Percentiles rank a stretch among this genome's conserved stretches.
These are phyloP conservation scores for Pogonophryne albipinna DNA, from an alignment of 2,797 vertebrate species.

Conservation along the genomic window DNA sequence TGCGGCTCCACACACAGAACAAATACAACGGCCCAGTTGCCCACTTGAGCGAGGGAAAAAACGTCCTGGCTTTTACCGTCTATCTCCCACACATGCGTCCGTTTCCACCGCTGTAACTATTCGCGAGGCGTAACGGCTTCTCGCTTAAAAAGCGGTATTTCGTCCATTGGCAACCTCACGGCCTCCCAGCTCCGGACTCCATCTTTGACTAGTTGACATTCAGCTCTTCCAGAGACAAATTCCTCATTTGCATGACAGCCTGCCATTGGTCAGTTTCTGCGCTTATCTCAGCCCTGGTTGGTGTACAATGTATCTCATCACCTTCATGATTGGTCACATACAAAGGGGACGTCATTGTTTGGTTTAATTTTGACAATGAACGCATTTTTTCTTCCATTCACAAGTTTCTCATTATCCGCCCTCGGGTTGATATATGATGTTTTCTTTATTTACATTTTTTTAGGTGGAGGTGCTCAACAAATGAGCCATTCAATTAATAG, in stretches of 20 bases:
- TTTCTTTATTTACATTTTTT: slow-evolving; percentile 32
- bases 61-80: slow-evolving; percentile 31
- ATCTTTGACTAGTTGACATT: slow-evolving; percentile 99
- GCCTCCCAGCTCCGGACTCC: slow-evolving; percentile 92
- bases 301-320: slow-evolving; percentile 83
- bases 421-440: slow-evolving; percentile 78
- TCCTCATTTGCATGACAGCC: slow-evolving; percentile 88
- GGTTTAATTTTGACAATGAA: slow-evolving; percentile 97
- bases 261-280: slow-evolving; percentile 83
- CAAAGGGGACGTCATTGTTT: slow-evolving; percentile 79
- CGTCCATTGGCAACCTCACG: slow-evolving; percentile 88
- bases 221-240: slow-evolving; percentile 91
- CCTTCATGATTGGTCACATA: slow-evolving; percentile 83
- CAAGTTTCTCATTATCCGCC: slow-evolving; percentile 90
- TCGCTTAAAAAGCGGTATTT: slow-evolving; percentile 65
- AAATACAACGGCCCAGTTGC: slow-evolving; percentile 56
- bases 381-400: slow-evolving; percentile 94
- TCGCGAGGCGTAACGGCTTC: slow-evolving; percentile 21
- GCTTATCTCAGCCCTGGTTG: slow-evolving; percentile 56
- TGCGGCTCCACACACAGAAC: slow-evolving; percentile 61
- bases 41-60: slow-evolving; percentile 24
- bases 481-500: background rate
- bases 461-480: background rate
- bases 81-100: slow-evolving; percentile 34
- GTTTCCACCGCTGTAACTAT: slow-evolving; percentile 14